A percentile compares a stretch with the other conserved stretches of the same genome.
Evolutionary conservation across 2,113 vertebrate species (phyloP).

Genomic region (Pangasianodon gigas): DNA sequence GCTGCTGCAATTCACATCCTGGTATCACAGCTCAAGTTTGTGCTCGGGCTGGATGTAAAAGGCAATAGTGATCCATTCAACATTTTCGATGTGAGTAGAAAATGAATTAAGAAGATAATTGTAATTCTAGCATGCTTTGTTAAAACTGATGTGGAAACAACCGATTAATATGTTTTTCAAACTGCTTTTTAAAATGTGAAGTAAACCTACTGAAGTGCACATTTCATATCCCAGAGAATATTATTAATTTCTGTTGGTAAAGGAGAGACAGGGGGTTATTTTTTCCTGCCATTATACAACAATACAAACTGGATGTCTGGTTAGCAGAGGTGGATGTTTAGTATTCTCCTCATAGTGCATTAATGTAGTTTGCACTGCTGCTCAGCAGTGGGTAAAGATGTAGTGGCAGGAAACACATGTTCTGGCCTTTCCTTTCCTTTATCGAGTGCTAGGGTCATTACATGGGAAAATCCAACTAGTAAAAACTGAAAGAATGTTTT

Average conservation of each 20-base stretch:
- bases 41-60: constrained; percentile 81
- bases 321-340: not conserved
- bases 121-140: constrained; percentile 70
- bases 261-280: not conserved
- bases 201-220: not conserved
- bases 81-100: constrained; percentile 83
- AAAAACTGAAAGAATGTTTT: not conserved
- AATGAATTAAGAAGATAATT: constrained; percentile 65
- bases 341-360: not conserved
- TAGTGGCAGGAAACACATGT: not conserved
- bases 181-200: not conserved
- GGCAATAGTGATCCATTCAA: constrained; percentile 78
- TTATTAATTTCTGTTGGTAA: not conserved
- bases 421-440: not conserved
- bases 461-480: not conserved
- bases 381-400: not conserved
- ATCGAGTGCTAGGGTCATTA: not conserved
- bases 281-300: not conserved
- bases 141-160: not conserved
- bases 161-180: not conserved
- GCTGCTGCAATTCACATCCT: constrained; percentile 91
- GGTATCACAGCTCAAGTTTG: constrained; percentile 94
- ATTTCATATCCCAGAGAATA: not conserved
- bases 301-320: not conserved
- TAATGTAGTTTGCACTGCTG: not conserved